A percentile compares a stretch with the other conserved stretches of the same genome.
These are phyloP conservation scores for Heterodera filipjevi DNA, from an alignment of 2,888 invertebrate genomes.

Conservation along the genomic window DNA sequence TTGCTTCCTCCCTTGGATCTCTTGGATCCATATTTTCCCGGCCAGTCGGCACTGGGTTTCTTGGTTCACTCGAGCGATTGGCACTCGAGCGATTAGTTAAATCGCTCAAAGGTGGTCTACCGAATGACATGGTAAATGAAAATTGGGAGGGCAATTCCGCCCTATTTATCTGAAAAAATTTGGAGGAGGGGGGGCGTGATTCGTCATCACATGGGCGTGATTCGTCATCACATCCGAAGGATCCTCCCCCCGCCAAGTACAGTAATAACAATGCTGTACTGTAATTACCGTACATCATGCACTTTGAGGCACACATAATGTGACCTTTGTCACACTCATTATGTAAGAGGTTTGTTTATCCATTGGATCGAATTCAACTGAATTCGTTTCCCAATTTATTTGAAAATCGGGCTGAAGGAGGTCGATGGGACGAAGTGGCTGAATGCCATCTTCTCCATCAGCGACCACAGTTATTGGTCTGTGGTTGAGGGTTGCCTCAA, in stretches of 20 bases:
- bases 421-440: constrained; percentile 20
- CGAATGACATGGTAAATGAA: neutral
- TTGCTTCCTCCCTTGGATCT: no score
- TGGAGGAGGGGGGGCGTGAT: neutral
- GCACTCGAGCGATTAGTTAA: no score
- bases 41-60: no score
- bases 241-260: neutral
- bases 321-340: no score
- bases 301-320: no score
- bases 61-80: no score
- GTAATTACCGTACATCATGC: neutral
- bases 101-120: no score
- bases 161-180: neutral
- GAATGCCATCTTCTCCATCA: neutral
- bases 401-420: neutral
- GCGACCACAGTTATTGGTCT: constrained; percentile 18
- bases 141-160: neutral
- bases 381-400: neutral
- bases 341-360: no score
- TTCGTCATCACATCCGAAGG: neutral
- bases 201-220: no score
- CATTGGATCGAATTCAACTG: neutral
- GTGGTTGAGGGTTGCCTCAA: constrained; percentile 30
- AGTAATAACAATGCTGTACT: neutral
- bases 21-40: no score